Evolutionary conservation across 2,113 vertebrate species (phyloP), one percentile per base, ranked within the genome.

Genomic region (Cacatua alba): DNA sequence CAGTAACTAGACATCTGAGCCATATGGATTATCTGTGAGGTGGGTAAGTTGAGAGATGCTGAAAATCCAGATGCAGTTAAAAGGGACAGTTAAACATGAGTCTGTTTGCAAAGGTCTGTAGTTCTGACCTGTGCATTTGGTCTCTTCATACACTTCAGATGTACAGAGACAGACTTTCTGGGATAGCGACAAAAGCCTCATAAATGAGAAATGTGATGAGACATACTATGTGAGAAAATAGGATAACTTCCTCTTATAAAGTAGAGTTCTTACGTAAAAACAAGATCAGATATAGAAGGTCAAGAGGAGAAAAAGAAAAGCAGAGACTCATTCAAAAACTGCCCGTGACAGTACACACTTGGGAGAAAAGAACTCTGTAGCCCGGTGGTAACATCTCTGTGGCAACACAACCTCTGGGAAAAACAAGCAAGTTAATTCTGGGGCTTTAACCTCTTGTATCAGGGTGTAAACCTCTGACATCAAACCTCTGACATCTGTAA

Each of bases 141-240:
- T 49, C 10, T 67, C 20, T 70, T 74, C n/a, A 35, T 31, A 19
- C 1, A 2, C 33, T 81, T 75, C 28, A 44, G 29, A 63, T 2
- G 9, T n/a, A 63, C 3, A 20, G 15, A 62, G 18, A 0, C 44
- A 74, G 17, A 44, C 24, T 49, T 92, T 63, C 79, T 76, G 18
- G 31, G 78, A 82, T 1, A 75, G 10, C 29, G 82, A 57, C 6
- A 67, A 31, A 12, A 75, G 20, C 9, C 31, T 70, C 13, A 48
- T 25, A 51, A 77, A 69, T 11, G 33, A 88, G 65, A 78, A 81
- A 57, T 2, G 2, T 31, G 28, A 16, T 44, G 33, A 77, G 35
- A 64, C 15, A 62, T 13, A 4, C 15, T 51, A 23, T 0, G 0
- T 25, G 44, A 35, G 17, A 49, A 9, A 26, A 13, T 17, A 39